Evolutionary conservation across 1,140 invertebrate species (phyloP).

Genomic region (Tetraneura akinire): DNA sequence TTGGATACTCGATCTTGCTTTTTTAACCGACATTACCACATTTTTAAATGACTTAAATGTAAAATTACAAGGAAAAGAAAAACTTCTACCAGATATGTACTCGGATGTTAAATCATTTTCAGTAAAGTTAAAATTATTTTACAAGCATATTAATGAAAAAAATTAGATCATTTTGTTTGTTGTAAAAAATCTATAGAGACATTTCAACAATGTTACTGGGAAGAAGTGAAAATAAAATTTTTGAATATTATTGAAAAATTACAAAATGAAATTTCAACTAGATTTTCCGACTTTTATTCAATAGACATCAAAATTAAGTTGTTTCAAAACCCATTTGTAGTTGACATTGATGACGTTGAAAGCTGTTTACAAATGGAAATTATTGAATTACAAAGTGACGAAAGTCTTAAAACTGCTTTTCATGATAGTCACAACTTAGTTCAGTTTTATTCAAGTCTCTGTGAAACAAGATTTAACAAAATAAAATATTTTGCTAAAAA

Average conservation of each 20-base stretch:
- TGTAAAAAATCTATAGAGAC: no score
- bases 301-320: background rate
- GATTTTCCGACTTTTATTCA: background rate
- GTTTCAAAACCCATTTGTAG: background rate
- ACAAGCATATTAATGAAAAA: no score
- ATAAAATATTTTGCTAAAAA: no score
- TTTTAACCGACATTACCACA: background rate
- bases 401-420: no score
- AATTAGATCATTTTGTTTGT: no score
- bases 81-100: background rate
- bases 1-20: background rate
- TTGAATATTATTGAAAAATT: slow-evolving; percentile 1
- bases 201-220: background rate
- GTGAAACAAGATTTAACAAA: no score
- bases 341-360: no score
- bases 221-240: background rate
- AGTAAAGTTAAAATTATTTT: background rate
- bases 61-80: background rate
- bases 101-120: background rate
- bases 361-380: no score
- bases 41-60: background rate
- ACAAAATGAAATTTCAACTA: background rate
- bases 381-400: no score
- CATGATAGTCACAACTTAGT: no score
- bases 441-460: no score